Evolutionary conservation across 92 coral and sea anemone genomes (phyloP), one percentile per base, ranked within the genome.

Genomic region (Palythoa caribaeorum): DNA sequence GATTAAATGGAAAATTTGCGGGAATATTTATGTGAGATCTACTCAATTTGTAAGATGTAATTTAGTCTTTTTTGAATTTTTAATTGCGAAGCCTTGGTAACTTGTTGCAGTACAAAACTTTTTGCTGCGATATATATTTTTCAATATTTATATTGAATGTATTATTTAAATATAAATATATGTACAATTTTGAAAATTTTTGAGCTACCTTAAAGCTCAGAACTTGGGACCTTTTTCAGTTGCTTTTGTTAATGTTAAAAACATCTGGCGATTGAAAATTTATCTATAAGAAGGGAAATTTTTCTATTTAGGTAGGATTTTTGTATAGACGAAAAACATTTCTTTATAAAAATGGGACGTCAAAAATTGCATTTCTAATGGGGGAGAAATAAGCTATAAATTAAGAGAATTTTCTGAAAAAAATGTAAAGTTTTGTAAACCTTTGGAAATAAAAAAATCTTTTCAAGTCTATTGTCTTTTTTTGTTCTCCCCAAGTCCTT

Each of bases 381-480:
- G 75, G 86, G 86, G 75, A 81, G 73, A 81, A 81, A 81, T 53
- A 8, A 59, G 3, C 40, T 66, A 47, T 28, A 65, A 65, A 17
- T 65, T 68, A 66, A 10, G 2, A 20, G 19, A 19, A 35, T 60
- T 79, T 81, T 68, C 10, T 60, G n/a, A 47, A 6, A 15, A 51
- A 81, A 66, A 35, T 81, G 86, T 81, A 66, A 65, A 48, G 76
- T 66, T 81, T 77, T 81, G 76, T 66, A 81, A 81, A 81, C 36
- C 7, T 47, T 81, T 81, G 55, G 86, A 66, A 81, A 81, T 81
- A 81, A 81, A 81, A 79, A 81, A 81, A 47, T 65, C 19, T 81
- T 80, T 80, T 47, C 85, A 44, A 51, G 39, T 47, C 75, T 66
- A 81, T 66, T 81, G 86, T 81, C 39, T 38, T 81, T 80, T 80